Base-by-base conservation (phyloP, 2,113 vertebrate species). In the Silurus glanis region DNA sequence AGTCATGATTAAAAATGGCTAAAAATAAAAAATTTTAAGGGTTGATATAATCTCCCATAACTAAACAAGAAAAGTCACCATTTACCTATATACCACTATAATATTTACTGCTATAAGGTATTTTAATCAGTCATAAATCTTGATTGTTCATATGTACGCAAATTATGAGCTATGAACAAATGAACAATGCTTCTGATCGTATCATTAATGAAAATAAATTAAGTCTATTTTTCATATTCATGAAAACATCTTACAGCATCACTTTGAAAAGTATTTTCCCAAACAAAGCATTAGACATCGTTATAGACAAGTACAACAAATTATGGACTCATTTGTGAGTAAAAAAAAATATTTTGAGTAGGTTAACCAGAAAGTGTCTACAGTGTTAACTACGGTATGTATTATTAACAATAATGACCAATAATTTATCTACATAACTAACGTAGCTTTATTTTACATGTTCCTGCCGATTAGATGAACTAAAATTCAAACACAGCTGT, bases 401-500 rank as follows among this genome's bases (percentile, higher is more conserved):
- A 62, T 79, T 83, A 83, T 83, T 83, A 72, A 84, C n/a, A 13
- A 3, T 67, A 67, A 74, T 37, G 17, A 58, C 67, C 9, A 45
- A 86, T 80, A 47, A 83, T 80, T 86, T 51, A 74, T 45, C 55
- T 51, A n/a, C 21, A 80, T 75, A 78, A 84, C 81, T 85, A 83
- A 69, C 47, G 76, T 72, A 19, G 9, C 45, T 51, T 69, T 71
- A 82, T 76, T 56, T 72, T 53, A 72, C 21, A 83, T 17, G 14
- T 51, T 80, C n/a, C 67, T 45, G 10, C 37, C 7, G 83, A 51
- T n/a, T 85, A 59, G 58, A 69, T 89, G 83, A 82, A 79, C 72
- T 51, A 69, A 86, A 87, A 87, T 83, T 88, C 75, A 76, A 55
- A 56, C 74, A 76, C 62, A 82, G 84, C 66, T 78, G 81, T 72